Evolutionary conservation across 2,888 invertebrate genomes (phyloP).

Genomic region (Mamestra brassicae): DNA sequence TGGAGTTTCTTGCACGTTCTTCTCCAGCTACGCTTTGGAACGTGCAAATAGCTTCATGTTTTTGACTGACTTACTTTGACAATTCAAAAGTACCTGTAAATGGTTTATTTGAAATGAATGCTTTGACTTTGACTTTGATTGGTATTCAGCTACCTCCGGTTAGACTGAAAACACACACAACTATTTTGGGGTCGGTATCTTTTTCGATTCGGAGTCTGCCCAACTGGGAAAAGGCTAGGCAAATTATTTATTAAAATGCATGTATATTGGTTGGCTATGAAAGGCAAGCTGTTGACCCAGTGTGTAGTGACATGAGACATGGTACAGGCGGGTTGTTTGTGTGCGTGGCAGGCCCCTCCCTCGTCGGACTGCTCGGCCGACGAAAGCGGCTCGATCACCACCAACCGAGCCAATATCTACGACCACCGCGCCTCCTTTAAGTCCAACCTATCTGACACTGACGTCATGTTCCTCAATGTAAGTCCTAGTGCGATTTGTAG

Average conservation of each 20-base stretch:
- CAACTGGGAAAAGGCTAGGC: not conserved
- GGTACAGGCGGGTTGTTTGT: constrained; percentile 74
- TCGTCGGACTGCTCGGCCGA: constrained; percentile 92
- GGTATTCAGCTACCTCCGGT: not conserved
- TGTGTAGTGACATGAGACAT: constrained; percentile 56
- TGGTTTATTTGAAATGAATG: no score
- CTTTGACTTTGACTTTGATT: no score
- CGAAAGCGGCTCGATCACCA: constrained; percentile 95
- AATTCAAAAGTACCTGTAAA: no score
- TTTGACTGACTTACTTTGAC: no score
- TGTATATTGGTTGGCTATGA: not conserved
- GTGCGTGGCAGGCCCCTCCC: constrained; percentile 91
- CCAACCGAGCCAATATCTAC: constrained; percentile 94
- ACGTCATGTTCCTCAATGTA: constrained; percentile 97
- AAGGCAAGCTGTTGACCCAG: constrained; percentile 5
- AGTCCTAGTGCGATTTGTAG: constrained; percentile 88
- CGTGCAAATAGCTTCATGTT: no score
- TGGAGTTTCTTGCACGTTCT: no score
- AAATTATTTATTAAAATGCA: not conserved
- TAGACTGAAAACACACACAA: not conserved
- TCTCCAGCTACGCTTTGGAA: no score
- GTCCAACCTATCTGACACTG: constrained; percentile 98
- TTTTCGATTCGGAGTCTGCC: no score
- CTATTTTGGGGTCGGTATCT: not conserved
- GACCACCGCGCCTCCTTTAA: constrained; percentile 95